Evolutionary conservation across 2,888 invertebrate species (phyloP), one percentile per base, ranked within the genome.

Genomic region (Drosophila cracens): DNA sequence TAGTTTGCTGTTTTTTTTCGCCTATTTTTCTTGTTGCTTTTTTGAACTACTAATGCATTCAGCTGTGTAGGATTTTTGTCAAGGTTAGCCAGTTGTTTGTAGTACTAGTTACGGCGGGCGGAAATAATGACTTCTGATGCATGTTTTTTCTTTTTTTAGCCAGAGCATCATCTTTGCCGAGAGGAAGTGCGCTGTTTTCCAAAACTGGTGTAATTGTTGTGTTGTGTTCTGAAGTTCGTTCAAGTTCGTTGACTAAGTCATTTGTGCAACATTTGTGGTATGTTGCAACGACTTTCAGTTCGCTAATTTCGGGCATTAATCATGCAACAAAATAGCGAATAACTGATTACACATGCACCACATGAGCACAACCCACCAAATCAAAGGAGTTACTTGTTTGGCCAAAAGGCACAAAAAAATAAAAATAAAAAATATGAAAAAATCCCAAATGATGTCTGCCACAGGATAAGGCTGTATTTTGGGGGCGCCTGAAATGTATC

Each of bases 41-140:
- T 87, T 81, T 92, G 91, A 92, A 91, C 91, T 91, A 92, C 91
- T 91, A 92, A 92, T 89, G 89, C 91, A 88, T 91, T 92, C 91
- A 91, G 87, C 91, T 92, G 92, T 91, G 91, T 91, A 92, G 84
- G 90, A 92, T 91, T 91, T 91, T 92, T 92, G 91, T 91, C 91
- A 92, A 91, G 91, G 91, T 92, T 91, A 91, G 77, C 76, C 65
- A 76, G 82, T 77, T 76, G 70, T 71, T 70, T 62, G 76, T 57
- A 65, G 71, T 51, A 57, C 71, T 59, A 46, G 58, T 58, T 72
- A 53, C 76, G 64, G 60, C 67, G 72, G 83, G 87, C 88, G 90
- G 90, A 90, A 90, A 86, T 86, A 87, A 88, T 87, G 87, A 87
- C 90, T 87, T 68, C 49, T 83, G 90, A 86, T 82, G 83, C 80